These are phyloP conservation scores for Chloroceryle aenea DNA, from an alignment of 2,113 vertebrate genomes.

Conservation along the genomic window DNA sequence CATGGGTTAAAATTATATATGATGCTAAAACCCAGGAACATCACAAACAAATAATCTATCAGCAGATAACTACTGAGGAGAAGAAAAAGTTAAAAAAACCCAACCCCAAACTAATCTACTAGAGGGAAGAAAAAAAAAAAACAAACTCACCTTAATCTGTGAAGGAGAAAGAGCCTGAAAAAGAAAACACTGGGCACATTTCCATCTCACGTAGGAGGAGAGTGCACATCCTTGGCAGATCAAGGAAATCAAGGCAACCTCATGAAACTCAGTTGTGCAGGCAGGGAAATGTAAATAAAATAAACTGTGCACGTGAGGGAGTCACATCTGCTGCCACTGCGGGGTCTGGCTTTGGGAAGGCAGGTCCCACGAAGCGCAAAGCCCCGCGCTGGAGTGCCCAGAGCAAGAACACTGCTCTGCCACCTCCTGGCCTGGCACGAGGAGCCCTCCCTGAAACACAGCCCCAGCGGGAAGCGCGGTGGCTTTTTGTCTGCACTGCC, in stretches of 20 bases:
- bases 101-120: background rate
- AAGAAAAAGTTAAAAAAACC: background rate
- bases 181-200: background rate
- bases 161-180: background rate
- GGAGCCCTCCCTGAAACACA: background rate
- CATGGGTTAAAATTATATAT: background rate
- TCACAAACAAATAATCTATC: background rate
- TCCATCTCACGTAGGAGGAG: background rate
- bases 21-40: background rate
- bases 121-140: no score
- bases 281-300: background rate
- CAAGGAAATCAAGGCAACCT: background rate
- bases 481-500: background rate
- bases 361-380: background rate
- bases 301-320: background rate
- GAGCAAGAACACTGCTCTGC: background rate
- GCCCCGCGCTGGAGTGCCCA: background rate
- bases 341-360: background rate
- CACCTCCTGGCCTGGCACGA: background rate
- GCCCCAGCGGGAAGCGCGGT: background rate
- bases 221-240: background rate
- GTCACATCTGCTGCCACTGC: background rate
- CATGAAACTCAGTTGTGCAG: background rate
- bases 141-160: background rate
- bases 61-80: background rate